These are phyloP conservation scores for Nothobranchius kuhntae DNA, from an alignment of 2,113 vertebrate genomes.

Conservation along the genomic window DNA sequence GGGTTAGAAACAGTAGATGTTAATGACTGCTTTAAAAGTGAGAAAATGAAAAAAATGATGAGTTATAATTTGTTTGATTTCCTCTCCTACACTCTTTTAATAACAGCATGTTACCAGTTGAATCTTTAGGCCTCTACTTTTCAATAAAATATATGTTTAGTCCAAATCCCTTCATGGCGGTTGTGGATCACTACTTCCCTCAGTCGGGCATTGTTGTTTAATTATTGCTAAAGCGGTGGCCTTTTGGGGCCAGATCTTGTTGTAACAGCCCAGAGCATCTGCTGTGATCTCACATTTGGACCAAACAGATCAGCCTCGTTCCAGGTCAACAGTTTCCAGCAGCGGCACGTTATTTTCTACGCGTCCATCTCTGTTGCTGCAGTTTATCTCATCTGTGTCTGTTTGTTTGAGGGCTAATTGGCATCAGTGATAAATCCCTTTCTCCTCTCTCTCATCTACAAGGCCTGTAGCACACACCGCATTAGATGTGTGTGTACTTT, in stretches of 20 bases:
- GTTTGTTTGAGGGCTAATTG: slow-evolving; percentile 28
- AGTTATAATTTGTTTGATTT: too few relatives aligned
- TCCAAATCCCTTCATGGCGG: not conserved
- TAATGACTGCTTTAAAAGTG: too few relatives aligned
- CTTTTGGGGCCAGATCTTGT: slow-evolving; percentile 13
- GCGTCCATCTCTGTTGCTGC: not conserved
- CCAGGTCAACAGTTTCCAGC: slow-evolving; percentile 26
- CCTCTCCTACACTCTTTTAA: too few relatives aligned
- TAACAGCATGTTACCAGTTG: not conserved
- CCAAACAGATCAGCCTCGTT: slow-evolving; percentile 24
- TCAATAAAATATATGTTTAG: not conserved
- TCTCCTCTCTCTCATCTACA: slow-evolving; percentile 32
- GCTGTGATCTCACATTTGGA: slow-evolving; percentile 27
- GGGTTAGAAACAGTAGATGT: too few relatives aligned
- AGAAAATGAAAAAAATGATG: too few relatives aligned
- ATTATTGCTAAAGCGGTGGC: slow-evolving; percentile 27
- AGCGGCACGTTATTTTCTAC: not conserved
- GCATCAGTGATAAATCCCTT: slow-evolving; percentile 28
- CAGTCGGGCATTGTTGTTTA: slow-evolving; percentile 16
- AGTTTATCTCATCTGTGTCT: slow-evolving; percentile 19
- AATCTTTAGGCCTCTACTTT: not conserved
- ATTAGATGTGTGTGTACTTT: slow-evolving; percentile 67
- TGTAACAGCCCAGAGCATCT: slow-evolving; percentile 25
- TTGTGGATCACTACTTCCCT: not conserved
- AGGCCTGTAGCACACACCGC: slow-evolving; percentile 43